Conservation (phyloP, 2,113 vertebrate species). For the Python bivittatus region DNA sequence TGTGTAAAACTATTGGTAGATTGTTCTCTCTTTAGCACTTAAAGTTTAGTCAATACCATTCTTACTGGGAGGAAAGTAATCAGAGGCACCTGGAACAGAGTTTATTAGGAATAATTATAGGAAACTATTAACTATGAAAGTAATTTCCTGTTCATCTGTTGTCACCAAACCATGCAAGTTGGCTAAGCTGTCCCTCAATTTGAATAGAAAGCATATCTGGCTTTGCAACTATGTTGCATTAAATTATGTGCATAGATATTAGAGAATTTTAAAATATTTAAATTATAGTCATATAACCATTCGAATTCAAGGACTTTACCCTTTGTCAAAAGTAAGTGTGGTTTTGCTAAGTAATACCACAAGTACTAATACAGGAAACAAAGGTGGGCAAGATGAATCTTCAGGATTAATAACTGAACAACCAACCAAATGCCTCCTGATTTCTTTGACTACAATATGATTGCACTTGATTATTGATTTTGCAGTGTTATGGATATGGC, state of each 20-base stretch:
- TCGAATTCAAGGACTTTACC: neutral
- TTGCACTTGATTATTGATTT: neutral
- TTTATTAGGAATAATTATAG: slow-evolving; percentile 52
- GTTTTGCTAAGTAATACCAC: neutral
- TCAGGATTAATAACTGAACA: neutral
- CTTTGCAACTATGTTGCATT: neutral
- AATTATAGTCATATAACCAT: neutral
- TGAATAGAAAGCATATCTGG: neutral
- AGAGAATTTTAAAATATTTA: neutral
- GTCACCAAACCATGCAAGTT: accelerated
- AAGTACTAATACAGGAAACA: neutral
- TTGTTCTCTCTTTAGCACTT: neutral
- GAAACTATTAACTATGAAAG: slow-evolving; percentile 39
- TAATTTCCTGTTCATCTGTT: neutral
- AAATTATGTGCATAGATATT: neutral
- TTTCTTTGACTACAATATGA: neutral
- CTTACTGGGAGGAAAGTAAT: slow-evolving; percentile 15
- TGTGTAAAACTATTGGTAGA: neutral
- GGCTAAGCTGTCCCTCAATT: slow-evolving; percentile 52
- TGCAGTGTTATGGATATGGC: no score
- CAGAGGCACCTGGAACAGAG: neutral
- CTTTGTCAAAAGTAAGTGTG: neutral
- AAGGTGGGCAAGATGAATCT: neutral
- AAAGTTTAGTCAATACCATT: neutral
- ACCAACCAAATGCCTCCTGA: neutral